Conservation (phyloP, 1,140 invertebrate species). For the Riptortus pedestris region DNA sequence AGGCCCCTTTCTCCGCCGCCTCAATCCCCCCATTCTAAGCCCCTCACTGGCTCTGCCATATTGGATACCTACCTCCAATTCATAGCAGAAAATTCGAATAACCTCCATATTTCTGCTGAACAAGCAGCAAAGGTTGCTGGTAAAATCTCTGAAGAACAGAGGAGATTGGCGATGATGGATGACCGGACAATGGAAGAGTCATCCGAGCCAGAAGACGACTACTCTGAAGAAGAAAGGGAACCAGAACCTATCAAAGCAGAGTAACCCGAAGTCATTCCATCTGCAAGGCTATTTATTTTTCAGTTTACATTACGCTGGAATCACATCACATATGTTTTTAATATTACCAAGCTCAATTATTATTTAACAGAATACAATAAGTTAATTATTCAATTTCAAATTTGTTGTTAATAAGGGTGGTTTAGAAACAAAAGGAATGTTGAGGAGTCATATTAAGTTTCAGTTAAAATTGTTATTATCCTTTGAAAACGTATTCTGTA, state of each 20-base stretch:
- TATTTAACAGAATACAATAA: constrained; percentile 15
- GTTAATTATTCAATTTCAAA: neutral
- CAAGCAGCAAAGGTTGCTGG: constrained; percentile 33
- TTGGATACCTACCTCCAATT: constrained; percentile 75
- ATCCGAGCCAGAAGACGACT: constrained; percentile 34
- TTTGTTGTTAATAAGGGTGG: too few relatives aligned
- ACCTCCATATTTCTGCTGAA: constrained; percentile 35
- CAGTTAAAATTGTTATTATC: neutral
- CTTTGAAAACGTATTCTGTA: neutral
- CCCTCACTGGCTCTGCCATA: constrained; percentile 57
- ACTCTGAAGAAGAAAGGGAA: constrained; percentile 33
- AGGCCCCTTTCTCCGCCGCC: constrained; percentile 30
- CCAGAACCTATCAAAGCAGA: constrained; percentile 35
- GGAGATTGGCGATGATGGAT: constrained; percentile 29
- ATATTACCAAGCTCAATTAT: neutral
- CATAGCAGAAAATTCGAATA: constrained; percentile 67
- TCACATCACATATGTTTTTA: neutral
- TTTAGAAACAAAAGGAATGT: too few relatives aligned
- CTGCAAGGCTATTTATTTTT: neutral
- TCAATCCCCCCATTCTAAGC: constrained; percentile 19
- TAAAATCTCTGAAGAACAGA: constrained; percentile 31
- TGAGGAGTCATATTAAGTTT: too few relatives aligned
- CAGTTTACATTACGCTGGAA: neutral
- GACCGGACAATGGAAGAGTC: constrained; percentile 30
- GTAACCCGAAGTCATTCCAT: constrained; percentile 22